Evolutionary conservation across 2,797 vertebrate genomes (phyloP).

Genomic region (Chiloscyllium punctatum): DNA sequence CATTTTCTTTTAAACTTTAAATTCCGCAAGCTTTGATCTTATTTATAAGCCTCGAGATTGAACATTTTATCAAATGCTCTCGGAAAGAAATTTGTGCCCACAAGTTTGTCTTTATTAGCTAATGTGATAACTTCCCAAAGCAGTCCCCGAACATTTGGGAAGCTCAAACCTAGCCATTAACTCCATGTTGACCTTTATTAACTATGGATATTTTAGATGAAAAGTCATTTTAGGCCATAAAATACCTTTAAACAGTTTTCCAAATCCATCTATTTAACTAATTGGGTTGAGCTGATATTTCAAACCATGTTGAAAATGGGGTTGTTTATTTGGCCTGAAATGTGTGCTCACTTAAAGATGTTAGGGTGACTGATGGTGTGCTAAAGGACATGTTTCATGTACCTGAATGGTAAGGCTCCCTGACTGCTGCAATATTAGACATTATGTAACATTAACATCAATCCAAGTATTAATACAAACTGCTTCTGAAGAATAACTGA

Average conservation of each 20-base stretch:
- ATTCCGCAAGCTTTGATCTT: slow-evolving; percentile 5
- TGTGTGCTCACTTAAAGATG: neutral
- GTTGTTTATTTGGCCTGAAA: neutral
- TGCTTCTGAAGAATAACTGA: neutral
- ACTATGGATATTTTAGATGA: neutral
- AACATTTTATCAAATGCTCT: neutral
- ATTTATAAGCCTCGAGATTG: neutral
- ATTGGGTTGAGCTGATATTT: neutral
- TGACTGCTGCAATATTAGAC: neutral
- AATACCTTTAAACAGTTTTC: neutral
- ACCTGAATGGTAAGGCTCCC: neutral
- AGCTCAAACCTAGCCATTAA: neutral
- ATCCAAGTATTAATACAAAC: neutral
- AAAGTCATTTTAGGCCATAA: neutral
- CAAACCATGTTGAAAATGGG: neutral
- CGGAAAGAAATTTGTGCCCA: neutral
- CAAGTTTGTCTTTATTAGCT: neutral
- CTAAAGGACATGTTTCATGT: neutral
- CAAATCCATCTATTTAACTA: neutral
- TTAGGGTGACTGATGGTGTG: neutral
- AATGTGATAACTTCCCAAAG: neutral
- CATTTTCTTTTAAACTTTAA: neutral
- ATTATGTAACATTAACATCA: neutral
- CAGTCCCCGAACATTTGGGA: neutral
- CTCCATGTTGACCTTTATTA: neutral